phyloP scores from a whole-genome alignment of 2,113 vertebrate species.

The Pedetes capensis region DNA sequence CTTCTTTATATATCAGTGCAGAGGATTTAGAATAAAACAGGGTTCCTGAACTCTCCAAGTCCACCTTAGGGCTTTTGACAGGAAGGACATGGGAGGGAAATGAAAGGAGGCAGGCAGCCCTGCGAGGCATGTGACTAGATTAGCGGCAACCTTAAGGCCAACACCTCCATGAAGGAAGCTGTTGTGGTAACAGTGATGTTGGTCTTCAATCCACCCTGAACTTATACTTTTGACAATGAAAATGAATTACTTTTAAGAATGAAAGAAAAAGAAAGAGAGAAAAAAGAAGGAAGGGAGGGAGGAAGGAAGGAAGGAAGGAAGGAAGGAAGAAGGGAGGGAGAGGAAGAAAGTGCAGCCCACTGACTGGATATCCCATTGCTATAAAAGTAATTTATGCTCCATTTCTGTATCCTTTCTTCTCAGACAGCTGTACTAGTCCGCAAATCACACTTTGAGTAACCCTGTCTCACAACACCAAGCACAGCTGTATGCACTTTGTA shows the following conservation, averaged over 20 bases:
- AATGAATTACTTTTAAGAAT: not conserved
- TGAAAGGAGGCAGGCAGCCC: not conserved
- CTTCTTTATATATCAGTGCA: not conserved
- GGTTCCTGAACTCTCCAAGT: not conserved
- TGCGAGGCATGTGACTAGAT: not conserved
- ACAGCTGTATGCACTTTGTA: fast-evolving
- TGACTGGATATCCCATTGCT: not conserved
- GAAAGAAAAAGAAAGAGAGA: not conserved
- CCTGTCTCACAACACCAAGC: not conserved
- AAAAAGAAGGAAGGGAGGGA: not conserved
- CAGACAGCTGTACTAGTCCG: not conserved
- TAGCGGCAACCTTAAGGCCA: not conserved
- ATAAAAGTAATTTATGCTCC: not conserved
- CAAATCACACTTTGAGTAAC: not conserved
- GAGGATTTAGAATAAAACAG: not conserved
- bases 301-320: not conserved
- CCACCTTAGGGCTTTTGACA: not conserved
- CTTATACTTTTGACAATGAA: not conserved
- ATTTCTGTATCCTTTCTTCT: not conserved
- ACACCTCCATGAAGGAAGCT: not conserved
- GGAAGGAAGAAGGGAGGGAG: too few relatives aligned
- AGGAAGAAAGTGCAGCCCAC: not conserved
- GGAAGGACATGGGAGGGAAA: not conserved
- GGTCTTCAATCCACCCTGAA: not conserved
- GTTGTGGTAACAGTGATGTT: not conserved